These are phyloP conservation scores for Tethea ocularis DNA, from an alignment of 2,888 invertebrate genomes.

Conservation along the genomic window DNA sequence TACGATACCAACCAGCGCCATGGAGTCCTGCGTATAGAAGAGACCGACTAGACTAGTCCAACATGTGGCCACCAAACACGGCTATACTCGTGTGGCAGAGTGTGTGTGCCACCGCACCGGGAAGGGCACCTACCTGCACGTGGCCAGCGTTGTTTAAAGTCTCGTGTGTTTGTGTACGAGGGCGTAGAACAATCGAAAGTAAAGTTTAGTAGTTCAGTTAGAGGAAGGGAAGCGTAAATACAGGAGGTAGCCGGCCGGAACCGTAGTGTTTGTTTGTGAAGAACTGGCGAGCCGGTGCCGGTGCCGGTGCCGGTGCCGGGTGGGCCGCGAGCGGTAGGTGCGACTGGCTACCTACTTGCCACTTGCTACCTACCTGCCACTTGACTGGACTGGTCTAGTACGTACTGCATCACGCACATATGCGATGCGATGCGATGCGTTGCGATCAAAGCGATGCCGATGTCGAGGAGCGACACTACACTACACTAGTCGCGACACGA, in stretches of 20 bases:
- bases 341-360: no score
- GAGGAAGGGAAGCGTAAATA: background rate
- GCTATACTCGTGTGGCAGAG: no score
- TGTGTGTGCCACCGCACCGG: no score
- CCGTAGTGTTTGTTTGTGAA: background rate
- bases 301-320: background rate
- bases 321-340: background rate
- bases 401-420: no score
- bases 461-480: no score
- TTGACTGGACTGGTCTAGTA: no score
- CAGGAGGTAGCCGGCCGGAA: background rate
- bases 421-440: no score
- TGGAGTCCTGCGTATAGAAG: slow-evolving; percentile 32
- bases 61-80: no score
- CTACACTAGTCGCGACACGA: background rate
- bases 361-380: background rate
- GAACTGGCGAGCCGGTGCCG: background rate
- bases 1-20: no score
- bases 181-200: background rate
- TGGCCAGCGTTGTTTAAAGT: background rate
- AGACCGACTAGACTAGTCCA: no score
- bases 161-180: slow-evolving; percentile 12
- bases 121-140: background rate
- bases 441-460: no score
- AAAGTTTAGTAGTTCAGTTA: background rate